A percentile compares a stretch with the other conserved stretches of the same genome.
phyloP scores from a whole-genome alignment of 2,888 invertebrate genomes.

The Ceramica pisi region DNA sequence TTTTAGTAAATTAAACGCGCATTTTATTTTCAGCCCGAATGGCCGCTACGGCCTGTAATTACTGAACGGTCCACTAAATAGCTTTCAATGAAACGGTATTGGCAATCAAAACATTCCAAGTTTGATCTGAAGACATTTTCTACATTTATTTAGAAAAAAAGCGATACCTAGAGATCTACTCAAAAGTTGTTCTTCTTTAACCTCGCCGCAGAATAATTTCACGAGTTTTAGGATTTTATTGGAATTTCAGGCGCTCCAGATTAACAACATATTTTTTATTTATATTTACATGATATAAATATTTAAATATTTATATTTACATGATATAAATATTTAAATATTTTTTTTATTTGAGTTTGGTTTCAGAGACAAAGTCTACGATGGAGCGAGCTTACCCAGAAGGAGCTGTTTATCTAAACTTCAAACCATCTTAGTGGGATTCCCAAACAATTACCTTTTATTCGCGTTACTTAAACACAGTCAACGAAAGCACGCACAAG shows the following conservation, averaged over 20 bases:
- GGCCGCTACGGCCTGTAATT: constrained; percentile 31
- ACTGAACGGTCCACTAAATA: constrained; percentile 40
- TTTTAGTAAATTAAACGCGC: constrained; percentile 35
- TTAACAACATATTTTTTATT: neutral
- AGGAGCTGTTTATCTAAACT: no score
- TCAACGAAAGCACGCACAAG: no score
- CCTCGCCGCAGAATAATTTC: neutral
- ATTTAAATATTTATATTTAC: no score
- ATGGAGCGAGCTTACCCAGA: no score
- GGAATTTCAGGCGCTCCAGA: neutral
- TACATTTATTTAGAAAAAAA: constrained; percentile 26
- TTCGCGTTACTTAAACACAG: no score
- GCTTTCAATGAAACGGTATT: constrained; percentile 51
- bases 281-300: no score
- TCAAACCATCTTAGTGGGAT: no score
- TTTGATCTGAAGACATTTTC: constrained; percentile 14
- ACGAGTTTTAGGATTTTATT: neutral
- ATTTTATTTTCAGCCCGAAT: constrained; percentile 31
- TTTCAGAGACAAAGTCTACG: no score
- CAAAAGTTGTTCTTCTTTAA: neutral
- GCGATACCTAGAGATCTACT: neutral
- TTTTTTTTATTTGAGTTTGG: no score
- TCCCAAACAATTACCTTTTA: no score
- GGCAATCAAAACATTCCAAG: constrained; percentile 45
- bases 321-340: no score